phyloP scores from a whole-genome alignment of 1,140 invertebrate species.

The Tetramorium alpestre region DNA sequence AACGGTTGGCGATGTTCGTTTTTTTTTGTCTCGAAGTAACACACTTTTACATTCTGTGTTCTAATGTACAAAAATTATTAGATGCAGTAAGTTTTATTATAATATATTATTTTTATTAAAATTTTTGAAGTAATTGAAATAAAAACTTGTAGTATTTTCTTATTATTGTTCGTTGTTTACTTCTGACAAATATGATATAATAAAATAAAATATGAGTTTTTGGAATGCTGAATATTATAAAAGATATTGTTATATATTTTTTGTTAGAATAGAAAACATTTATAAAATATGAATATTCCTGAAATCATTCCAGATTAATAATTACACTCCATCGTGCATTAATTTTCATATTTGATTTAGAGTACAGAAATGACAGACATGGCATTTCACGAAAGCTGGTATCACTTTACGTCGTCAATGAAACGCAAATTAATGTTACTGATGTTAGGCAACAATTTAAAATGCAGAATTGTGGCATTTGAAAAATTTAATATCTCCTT shows the following conservation, averaged over 20 bases:
- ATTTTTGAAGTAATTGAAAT: neutral
- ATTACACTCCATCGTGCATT: neutral
- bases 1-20: conserved; percentile 4
- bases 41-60: conserved; percentile 69
- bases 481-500: conserved; percentile 59
- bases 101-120: neutral
- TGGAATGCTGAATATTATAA: neutral
- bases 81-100: conserved; percentile 63
- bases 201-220: neutral
- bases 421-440: conserved; percentile 40
- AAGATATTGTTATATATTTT: neutral
- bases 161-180: neutral
- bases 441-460: conserved; percentile 55
- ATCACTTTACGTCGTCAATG: neutral
- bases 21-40: conserved; percentile 44
- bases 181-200: neutral
- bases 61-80: conserved; percentile 61
- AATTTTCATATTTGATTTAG: conserved; percentile 29
- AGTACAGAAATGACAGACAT: conserved; percentile 60
- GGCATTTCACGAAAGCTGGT: conserved; percentile 67
- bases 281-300: neutral
- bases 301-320: neutral
- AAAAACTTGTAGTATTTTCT: neutral
- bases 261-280: neutral
- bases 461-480: conserved; percentile 49